Percentiles rank a stretch among this genome's conserved stretches.
These are phyloP conservation scores for Xylophagus ater DNA, from an alignment of 2,888 invertebrate genomes.

Conservation along the genomic window DNA sequence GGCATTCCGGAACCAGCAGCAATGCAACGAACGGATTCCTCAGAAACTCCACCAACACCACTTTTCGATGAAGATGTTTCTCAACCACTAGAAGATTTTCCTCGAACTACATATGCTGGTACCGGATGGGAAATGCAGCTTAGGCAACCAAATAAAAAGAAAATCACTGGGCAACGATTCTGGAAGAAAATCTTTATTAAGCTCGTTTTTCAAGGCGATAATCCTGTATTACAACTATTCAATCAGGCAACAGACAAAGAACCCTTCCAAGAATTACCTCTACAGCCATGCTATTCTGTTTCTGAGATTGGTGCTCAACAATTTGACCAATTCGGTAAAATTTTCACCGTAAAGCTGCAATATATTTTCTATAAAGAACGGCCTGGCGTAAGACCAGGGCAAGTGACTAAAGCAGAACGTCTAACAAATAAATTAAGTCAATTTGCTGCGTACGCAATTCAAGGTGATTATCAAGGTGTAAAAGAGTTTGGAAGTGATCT, in stretches of 20 bases:
- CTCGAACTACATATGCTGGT: conserved; percentile 60
- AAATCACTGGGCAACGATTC: conserved; percentile 85
- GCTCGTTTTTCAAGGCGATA: conserved; percentile 65
- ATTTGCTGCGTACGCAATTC: conserved; percentile 88
- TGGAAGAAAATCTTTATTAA: conserved; percentile 96
- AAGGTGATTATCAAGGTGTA: conserved; percentile 85
- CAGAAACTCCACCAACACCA: conserved; percentile 84
- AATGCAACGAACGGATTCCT: conserved; percentile 46
- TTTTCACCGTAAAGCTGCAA: conserved; percentile 91
- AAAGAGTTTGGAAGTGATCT: conserved; percentile 89
- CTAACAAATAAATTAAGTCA: conserved; percentile 84
- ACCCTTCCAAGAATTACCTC: conserved; percentile 87
- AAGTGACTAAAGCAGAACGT: conserved; percentile 86
- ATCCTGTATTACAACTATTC: conserved; percentile 74
- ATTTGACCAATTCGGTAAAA: conserved; percentile 98
- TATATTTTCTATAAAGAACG: conserved; percentile 97
- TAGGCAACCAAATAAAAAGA: conserved; percentile 92
- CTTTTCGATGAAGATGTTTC: conserved; percentile 90
- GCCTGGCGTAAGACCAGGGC: conserved; percentile 90
- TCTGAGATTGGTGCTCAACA: conserved; percentile 94
- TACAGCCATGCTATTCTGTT: conserved; percentile 90
- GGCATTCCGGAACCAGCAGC: conserved; percentile 27
- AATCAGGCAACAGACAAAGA: conserved; percentile 76
- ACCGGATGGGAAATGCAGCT: conserved; percentile 96
- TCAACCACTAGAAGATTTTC: conserved; percentile 83